Evolutionary conservation across 2,888 invertebrate species (phyloP).

Genomic region (Caenorhabditis angaria): DNA sequence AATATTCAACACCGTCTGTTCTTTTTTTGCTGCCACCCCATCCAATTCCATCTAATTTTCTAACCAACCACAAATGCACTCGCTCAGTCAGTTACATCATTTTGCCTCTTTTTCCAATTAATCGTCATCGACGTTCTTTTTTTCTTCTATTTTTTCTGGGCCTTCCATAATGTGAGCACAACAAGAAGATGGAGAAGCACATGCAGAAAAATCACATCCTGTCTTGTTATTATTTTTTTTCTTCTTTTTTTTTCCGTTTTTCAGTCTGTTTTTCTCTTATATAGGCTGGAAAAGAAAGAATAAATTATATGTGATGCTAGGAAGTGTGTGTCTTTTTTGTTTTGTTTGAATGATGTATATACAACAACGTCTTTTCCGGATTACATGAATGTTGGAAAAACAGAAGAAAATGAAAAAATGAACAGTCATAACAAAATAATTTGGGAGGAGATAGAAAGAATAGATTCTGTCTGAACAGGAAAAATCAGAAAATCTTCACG

Average conservation of each 20-base stretch:
- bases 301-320: constrained; percentile 2
- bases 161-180: not conserved
- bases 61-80: constrained; percentile 2
- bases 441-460: too few species aligned
- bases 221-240: not conserved
- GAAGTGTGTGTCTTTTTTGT: not conserved
- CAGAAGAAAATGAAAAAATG: too few species aligned
- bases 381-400: not conserved
- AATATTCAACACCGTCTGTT: constrained; percentile 4
- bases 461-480: too few species aligned
- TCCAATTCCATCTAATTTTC: not conserved
- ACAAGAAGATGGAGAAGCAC: not conserved
- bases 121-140: constrained; percentile 2
- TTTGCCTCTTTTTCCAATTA: not conserved
- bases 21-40: too few species aligned
- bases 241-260: not conserved
- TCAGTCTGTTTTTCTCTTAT: not conserved
- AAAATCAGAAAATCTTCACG: too few species aligned
- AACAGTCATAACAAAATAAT: too few species aligned
- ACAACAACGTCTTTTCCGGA: not conserved
- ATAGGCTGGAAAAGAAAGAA: not conserved
- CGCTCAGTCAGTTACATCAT: not conserved
- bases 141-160: not conserved
- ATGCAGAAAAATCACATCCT: not conserved
- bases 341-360: constrained; percentile 2